These are phyloP conservation scores for Eupithecia pulchellata DNA, from an alignment of 2,888 invertebrate species.

Conservation along the genomic window DNA sequence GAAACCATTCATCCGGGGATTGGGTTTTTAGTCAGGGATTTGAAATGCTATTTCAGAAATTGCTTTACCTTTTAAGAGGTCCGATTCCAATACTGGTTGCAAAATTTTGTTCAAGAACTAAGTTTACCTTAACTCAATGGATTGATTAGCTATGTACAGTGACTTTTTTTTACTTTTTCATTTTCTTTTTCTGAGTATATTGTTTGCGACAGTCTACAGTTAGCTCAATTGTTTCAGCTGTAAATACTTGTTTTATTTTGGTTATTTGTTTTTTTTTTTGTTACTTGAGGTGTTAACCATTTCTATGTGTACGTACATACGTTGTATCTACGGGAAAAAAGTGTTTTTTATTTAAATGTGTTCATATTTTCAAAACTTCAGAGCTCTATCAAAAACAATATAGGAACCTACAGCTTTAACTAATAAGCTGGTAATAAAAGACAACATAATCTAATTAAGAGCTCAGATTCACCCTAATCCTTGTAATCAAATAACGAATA, in stretches of 20 bases:
- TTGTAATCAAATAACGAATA: conserved; percentile 68
- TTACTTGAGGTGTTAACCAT: no score
- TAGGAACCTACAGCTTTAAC: not conserved
- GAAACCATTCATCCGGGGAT: not conserved
- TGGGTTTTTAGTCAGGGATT: not conserved
- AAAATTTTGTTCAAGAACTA: not conserved
- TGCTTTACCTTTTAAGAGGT: not conserved
- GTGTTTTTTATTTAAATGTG: no score
- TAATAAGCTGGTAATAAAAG: conserved; percentile 18
- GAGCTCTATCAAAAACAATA: not conserved
- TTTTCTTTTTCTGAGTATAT: no score
- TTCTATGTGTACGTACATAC: no score
- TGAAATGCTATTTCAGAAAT: not conserved
- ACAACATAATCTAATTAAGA: conserved; percentile 29
- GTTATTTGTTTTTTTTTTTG: no score
- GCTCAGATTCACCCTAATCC: conserved; percentile 43
- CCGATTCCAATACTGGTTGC: not conserved
- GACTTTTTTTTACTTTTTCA: no score
- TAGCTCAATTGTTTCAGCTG: no score
- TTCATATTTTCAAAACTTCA: not conserved
- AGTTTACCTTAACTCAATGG: not conserved
- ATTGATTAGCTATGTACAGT: not conserved
- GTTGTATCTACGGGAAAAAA: no score
- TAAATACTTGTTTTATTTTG: no score
- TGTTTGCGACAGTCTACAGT: no score